Evolutionary conservation across 1,140 invertebrate genomes (phyloP).

Genomic region (Monomorium pharaonis): DNA sequence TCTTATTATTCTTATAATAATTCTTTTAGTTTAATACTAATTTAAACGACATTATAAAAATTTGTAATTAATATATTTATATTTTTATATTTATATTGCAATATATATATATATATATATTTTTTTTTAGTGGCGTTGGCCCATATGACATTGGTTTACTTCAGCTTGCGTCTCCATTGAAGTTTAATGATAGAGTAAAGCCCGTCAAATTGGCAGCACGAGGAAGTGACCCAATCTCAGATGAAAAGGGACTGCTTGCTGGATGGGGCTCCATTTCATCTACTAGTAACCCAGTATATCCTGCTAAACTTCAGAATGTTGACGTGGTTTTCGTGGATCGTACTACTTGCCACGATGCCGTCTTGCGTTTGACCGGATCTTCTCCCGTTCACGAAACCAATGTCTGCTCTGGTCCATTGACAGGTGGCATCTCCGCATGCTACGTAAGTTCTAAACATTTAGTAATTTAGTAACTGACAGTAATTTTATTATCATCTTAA

Average conservation of each 20-base stretch:
- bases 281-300: constrained; percentile 31
- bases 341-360: constrained; percentile 58
- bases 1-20: neutral
- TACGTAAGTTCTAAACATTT: constrained; percentile 83
- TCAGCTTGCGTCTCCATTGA: constrained; percentile 81
- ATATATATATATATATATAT: no score
- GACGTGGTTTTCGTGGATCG: constrained; percentile 64
- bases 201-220: constrained; percentile 83
- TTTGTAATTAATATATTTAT: neutral
- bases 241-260: constrained; percentile 78
- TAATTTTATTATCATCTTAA: neutral
- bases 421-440: no score
- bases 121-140: constrained; percentile 80
- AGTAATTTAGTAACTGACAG: neutral
- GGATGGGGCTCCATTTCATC: constrained; percentile 85
- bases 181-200: constrained; percentile 84
- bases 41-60: neutral
- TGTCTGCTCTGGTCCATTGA: no score
- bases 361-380: no score
- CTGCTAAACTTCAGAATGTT: constrained; percentile 68
- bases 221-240: constrained; percentile 69
- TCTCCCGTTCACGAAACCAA: no score
- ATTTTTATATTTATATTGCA: neutral
- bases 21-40: neutral
- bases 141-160: constrained; percentile 88